These are phyloP conservation scores for Rhegmatorhina hoffmannsi DNA, from an alignment of 2,113 vertebrate genomes.

Conservation along the genomic window DNA sequence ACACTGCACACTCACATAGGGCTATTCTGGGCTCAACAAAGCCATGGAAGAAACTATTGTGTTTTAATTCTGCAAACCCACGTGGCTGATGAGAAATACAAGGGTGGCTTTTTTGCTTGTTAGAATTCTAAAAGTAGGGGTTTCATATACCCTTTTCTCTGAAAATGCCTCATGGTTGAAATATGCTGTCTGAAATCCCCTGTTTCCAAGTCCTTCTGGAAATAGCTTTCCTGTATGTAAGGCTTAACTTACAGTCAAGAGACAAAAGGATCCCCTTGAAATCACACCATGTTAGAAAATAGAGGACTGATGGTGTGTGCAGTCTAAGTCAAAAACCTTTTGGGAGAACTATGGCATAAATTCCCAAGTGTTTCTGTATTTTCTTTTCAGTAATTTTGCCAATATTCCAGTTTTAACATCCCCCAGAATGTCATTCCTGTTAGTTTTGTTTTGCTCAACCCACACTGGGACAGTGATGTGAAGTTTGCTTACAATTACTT, in stretches of 20 bases:
- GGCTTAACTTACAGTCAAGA: neutral
- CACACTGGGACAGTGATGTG: neutral
- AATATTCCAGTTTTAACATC: neutral
- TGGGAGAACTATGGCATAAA: neutral
- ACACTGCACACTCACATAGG: neutral
- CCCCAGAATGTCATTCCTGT: neutral
- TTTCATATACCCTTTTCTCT: constrained; percentile 1
- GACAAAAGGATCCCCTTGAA: neutral
- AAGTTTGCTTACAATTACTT: neutral
- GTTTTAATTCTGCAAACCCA: constrained; percentile 73
- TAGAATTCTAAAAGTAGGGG: neutral
- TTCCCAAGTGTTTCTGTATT: neutral
- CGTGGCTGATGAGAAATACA: constrained; percentile 62
- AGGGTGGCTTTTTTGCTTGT: neutral
- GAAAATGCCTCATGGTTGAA: neutral
- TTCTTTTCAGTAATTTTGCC: neutral
- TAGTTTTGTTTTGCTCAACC: neutral
- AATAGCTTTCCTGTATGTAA: neutral
- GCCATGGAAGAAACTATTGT: constrained; percentile 62
- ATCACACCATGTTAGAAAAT: neutral
- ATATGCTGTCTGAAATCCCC: neutral
- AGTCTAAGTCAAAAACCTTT: neutral
- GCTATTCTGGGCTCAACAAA: constrained; percentile 46
- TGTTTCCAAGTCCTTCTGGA: neutral
- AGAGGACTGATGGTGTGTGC: neutral